Evolutionary conservation across 1,140 invertebrate genomes (phyloP).

Genomic region (Pinna nobilis): DNA sequence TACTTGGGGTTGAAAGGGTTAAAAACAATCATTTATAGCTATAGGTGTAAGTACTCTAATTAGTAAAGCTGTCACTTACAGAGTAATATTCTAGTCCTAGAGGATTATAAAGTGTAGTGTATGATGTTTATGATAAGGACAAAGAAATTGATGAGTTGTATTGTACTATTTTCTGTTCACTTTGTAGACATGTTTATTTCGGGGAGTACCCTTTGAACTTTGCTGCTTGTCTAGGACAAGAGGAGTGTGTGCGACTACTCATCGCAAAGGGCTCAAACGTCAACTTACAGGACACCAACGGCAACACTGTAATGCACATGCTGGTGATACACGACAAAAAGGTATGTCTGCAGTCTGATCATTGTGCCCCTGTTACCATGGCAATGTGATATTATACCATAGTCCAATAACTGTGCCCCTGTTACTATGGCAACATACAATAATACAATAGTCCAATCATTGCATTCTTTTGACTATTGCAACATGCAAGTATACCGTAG

Average conservation of each 20-base stretch:
- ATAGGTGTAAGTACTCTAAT: no score
- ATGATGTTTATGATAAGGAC: not conserved
- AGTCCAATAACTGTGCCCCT: not conserved
- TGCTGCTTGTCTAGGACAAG: slow-evolving; percentile 96
- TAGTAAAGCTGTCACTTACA: no score
- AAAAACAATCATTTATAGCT: no score
- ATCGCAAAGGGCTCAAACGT: slow-evolving; percentile 92
- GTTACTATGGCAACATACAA: not conserved
- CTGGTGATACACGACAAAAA: slow-evolving; percentile 96
- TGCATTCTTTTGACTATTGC: no score
- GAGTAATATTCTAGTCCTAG: no score
- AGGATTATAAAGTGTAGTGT: no score
- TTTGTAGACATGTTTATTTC: slow-evolving; percentile 91
- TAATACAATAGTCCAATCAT: not conserved
- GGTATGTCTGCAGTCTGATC: slow-evolving; percentile 75
- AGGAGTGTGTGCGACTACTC: slow-evolving; percentile 96
- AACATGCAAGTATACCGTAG: no score
- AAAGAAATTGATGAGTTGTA: not conserved
- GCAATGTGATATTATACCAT: not conserved
- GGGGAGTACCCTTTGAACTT: slow-evolving; percentile 98
- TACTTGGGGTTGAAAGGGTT: no score
- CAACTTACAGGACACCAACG: slow-evolving; percentile 96
- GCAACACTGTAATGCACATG: slow-evolving; percentile 98
- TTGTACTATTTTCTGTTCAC: not conserved
- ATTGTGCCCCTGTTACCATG: not conserved